Evolutionary conservation across 2,888 invertebrate genomes (phyloP).

Genomic region (Clanis bilineata): DNA sequence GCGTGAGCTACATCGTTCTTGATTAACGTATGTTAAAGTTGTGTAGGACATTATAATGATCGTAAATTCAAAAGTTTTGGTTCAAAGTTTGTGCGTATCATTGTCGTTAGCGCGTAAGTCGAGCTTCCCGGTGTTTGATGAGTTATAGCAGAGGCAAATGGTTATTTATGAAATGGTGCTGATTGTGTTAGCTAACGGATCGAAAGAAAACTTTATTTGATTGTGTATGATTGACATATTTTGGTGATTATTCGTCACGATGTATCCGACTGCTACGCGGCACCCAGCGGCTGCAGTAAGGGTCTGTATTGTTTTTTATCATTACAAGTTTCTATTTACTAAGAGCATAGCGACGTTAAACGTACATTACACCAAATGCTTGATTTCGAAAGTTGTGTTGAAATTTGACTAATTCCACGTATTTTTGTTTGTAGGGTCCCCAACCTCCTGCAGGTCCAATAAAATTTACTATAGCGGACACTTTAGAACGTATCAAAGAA

Average conservation of each 20-base stretch:
- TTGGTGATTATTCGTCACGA: slow-evolving; percentile 52
- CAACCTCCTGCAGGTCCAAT: slow-evolving; percentile 94
- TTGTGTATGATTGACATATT: slow-evolving; percentile 42
- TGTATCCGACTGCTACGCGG: slow-evolving; percentile 90
- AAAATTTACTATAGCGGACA: slow-evolving; percentile 95
- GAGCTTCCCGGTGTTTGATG: slow-evolving; percentile 60
- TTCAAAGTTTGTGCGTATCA: slow-evolving; percentile 79
- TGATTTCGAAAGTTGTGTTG: not conserved
- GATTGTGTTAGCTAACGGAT: slow-evolving; percentile 57
- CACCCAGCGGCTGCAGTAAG: slow-evolving; percentile 90
- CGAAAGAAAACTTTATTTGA: slow-evolving; percentile 67
- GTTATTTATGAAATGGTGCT: slow-evolving; percentile 65
- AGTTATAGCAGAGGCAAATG: slow-evolving; percentile 66
- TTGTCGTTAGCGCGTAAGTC: slow-evolving; percentile 70
- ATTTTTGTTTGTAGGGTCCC: slow-evolving; percentile 83
- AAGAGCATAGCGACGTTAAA: not conserved
- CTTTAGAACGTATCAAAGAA: slow-evolving; percentile 97
- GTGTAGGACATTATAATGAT: slow-evolving; percentile 67
- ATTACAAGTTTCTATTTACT: not conserved
- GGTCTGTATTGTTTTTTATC: slow-evolving; percentile 63
- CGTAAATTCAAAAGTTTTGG: slow-evolving; percentile 71
- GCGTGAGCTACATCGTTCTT: slow-evolving; percentile 37
- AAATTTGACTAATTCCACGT: not conserved
- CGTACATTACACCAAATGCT: not conserved
- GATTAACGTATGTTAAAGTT: slow-evolving; percentile 43